Percentiles rank a stretch among this genome's conserved stretches.
phyloP scores from a whole-genome alignment of 2,888 invertebrate species.

The Athalia cordata region DNA sequence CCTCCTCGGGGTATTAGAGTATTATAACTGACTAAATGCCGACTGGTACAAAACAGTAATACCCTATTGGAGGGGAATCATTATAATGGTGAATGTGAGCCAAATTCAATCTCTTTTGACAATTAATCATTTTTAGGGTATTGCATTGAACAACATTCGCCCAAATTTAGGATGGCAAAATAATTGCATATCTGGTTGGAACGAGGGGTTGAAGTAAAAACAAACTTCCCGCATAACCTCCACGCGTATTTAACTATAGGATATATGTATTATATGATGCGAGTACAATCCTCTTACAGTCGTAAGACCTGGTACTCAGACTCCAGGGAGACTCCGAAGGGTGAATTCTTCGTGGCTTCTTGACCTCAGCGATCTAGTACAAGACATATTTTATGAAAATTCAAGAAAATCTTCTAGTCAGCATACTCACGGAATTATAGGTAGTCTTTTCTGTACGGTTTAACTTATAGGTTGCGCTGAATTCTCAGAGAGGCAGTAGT shows the following conservation, averaged over 20 bases:
- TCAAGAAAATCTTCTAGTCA: conserved; percentile 11
- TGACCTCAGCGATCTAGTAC: conserved; percentile 5
- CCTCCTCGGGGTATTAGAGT: not conserved
- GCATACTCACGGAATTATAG: not conserved
- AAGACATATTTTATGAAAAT: conserved; percentile 29
- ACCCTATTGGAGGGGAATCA: too few species aligned
- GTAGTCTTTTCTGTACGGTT: not conserved
- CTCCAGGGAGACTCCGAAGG: conserved; percentile 23
- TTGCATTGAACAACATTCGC: too few species aligned
- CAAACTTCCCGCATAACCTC: too few species aligned
- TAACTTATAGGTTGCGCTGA: too few species aligned
- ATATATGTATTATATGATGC: not conserved
- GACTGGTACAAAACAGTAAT: not conserved
- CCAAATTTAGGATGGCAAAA: too few species aligned
- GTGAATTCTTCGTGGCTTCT: not conserved
- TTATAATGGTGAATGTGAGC: too few species aligned
- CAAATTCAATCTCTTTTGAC: too few species aligned
- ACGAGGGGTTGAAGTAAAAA: too few species aligned
- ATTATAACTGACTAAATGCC: not conserved
- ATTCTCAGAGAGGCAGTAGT: not conserved
- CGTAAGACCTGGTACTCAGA: conserved; percentile 23
- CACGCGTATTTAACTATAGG: conserved; percentile 23
- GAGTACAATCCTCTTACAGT: conserved; percentile 35
- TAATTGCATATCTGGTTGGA: too few species aligned
- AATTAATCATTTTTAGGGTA: too few species aligned